These are phyloP conservation scores for Leucoma salicis DNA, from an alignment of 2,888 invertebrate species.

Conservation along the genomic window DNA sequence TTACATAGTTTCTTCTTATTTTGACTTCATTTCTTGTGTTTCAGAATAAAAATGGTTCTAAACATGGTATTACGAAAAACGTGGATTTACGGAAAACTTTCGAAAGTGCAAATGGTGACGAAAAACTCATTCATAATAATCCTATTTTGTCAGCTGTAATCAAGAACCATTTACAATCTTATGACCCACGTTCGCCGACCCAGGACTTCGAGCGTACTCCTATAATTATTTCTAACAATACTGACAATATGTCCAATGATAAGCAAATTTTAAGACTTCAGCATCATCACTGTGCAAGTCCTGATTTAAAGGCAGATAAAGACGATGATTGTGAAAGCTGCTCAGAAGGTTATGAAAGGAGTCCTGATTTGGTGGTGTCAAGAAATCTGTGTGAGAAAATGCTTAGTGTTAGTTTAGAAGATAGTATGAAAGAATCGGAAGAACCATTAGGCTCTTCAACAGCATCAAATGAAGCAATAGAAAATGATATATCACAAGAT, in stretches of 20 bases:
- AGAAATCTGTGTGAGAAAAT: slow-evolving; percentile 68
- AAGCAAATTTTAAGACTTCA: slow-evolving; percentile 38
- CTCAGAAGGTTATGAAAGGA: slow-evolving; percentile 44
- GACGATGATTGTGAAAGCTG: slow-evolving; percentile 48
- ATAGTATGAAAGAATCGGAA: slow-evolving; percentile 56
- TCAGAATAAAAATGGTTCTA: slow-evolving; percentile 62
- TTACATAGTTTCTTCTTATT: no score
- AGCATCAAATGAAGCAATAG: slow-evolving; percentile 64
- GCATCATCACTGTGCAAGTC: slow-evolving; percentile 48
- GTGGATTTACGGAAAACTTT: slow-evolving; percentile 73
- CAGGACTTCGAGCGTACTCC: slow-evolving; percentile 84
- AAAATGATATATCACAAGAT: slow-evolving; percentile 51
- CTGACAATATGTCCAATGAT: slow-evolving; percentile 40
- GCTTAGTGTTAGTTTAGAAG: slow-evolving; percentile 61
- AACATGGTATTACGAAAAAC: slow-evolving; percentile 76
- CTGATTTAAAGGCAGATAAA: slow-evolving; percentile 44
- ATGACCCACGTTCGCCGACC: slow-evolving; percentile 83
- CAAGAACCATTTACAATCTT: slow-evolving; percentile 72
- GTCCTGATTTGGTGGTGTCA: slow-evolving; percentile 56
- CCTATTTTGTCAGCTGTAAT: slow-evolving; percentile 75
- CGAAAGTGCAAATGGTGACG: slow-evolving; percentile 60
- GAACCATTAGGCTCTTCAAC: slow-evolving; percentile 69
- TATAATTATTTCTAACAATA: slow-evolving; percentile 60
- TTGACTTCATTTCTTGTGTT: slow-evolving; percentile 40
- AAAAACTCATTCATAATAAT: slow-evolving; percentile 68